Conservation (phyloP, 1,140 invertebrate genomes). For the Brachionus sp. region DNA sequence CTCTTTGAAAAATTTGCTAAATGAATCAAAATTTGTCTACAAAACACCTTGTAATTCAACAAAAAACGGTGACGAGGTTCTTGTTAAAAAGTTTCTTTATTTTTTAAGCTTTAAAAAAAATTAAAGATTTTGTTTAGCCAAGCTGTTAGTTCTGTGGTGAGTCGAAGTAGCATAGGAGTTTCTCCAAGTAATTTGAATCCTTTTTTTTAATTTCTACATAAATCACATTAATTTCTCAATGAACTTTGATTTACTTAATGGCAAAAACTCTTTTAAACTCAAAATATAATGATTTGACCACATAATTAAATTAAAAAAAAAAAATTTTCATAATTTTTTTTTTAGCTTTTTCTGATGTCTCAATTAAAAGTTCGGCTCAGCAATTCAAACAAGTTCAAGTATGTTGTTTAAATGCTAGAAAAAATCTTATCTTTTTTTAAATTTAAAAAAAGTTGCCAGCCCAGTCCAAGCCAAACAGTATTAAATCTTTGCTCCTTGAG, state of each 20-base stretch:
- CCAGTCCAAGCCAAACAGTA: neutral
- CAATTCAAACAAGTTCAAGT: neutral
- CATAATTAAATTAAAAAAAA: neutral
- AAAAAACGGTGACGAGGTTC: neutral
- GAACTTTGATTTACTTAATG: no score
- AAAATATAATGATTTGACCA: neutral
- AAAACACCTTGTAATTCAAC: neutral
- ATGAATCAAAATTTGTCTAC: slow-evolving; percentile 19
- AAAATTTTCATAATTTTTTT: neutral
- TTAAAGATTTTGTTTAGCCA: neutral
- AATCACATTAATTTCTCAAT: no score
- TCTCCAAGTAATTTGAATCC: neutral
- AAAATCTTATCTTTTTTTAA: neutral
- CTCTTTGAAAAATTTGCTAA: neutral
- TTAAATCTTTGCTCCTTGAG: neutral
- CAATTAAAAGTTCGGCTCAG: neutral
- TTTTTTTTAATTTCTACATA: no score
- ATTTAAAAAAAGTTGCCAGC: neutral
- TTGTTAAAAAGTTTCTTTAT: neutral
- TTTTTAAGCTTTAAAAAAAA: neutral
- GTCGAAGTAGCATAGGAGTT: neutral
- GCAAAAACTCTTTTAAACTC: no score
- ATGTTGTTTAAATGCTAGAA: neutral
- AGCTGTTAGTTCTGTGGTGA: neutral
- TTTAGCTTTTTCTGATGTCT: neutral